Evolutionary conservation across 2,888 invertebrate species (phyloP).

Genomic region (Cosmopolites sordidus): DNA sequence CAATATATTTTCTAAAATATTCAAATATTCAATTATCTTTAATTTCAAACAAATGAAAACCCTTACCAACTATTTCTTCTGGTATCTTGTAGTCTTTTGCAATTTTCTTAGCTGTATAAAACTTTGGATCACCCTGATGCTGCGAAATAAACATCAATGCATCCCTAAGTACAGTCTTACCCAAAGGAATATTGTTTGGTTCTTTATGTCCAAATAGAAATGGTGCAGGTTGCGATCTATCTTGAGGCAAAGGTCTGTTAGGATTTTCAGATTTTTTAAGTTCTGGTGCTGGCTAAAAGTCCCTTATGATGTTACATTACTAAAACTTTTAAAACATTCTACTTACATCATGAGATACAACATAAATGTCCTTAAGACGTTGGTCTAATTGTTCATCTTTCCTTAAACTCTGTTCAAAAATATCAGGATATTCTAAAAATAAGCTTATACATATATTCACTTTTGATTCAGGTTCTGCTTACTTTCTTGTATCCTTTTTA

Average conservation of each 20-base stretch:
- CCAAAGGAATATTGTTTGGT: slow-evolving; percentile 57
- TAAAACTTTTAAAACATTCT: background rate
- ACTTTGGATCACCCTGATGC: slow-evolving; percentile 58
- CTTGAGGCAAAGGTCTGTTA: slow-evolving; percentile 57
- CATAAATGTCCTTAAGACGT: slow-evolving; percentile 68
- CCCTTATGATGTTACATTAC: background rate
- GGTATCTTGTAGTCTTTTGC: slow-evolving; percentile 67
- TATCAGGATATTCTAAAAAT: slow-evolving; percentile 56
- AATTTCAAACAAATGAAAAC: too few species aligned
- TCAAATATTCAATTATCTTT: background rate
- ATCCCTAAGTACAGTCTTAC: slow-evolving; percentile 62
- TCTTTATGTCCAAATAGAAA: slow-evolving; percentile 68
- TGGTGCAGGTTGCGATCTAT: slow-evolving; percentile 51
- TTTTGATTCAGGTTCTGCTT: slow-evolving; percentile 2
- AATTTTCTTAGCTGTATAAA: slow-evolving; percentile 57
- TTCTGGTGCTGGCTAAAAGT: background rate
- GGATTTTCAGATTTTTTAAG: slow-evolving; percentile 37
- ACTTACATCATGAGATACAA: slow-evolving; percentile 54
- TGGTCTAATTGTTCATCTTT: slow-evolving; percentile 62
- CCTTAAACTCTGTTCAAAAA: slow-evolving; percentile 57
- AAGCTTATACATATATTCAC: background rate
- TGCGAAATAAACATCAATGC: slow-evolving; percentile 63
- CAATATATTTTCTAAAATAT: slow-evolving; percentile 35
- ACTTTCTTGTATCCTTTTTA: slow-evolving; percentile 60
- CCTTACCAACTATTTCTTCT: slow-evolving; percentile 56